phyloP scores from a whole-genome alignment of 2,888 invertebrate species.

The Neoascia interrupta region DNA sequence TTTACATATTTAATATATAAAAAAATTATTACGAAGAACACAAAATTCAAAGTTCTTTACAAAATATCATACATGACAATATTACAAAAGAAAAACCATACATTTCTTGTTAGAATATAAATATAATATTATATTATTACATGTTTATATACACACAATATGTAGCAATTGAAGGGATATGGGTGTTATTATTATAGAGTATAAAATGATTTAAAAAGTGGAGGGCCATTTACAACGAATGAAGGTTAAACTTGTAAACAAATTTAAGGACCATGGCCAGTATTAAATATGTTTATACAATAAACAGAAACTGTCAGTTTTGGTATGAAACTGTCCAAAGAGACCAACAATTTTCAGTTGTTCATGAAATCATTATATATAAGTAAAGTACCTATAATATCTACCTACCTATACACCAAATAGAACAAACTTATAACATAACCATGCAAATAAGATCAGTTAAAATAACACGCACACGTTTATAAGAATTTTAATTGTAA shows the following conservation, averaged over 20 bases:
- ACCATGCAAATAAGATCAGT: conserved; percentile 16
- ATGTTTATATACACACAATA: conserved; percentile 42
- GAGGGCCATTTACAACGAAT: conserved; percentile 65
- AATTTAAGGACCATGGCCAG: conserved; percentile 54
- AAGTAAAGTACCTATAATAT: background rate
- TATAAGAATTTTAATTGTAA: no score
- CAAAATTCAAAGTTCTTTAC: conserved; percentile 40
- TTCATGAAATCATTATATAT: conserved; percentile 2
- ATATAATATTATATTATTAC: no score
- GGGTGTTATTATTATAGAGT: conserved; percentile 45
- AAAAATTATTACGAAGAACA: conserved; percentile 7
- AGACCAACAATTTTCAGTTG: conserved; percentile 8
- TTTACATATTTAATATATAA: conserved; percentile 7
- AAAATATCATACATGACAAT: conserved; percentile 66
- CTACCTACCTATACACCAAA: no score
- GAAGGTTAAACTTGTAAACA: conserved; percentile 41
- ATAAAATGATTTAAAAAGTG: conserved; percentile 8
- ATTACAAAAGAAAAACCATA: conserved; percentile 34
- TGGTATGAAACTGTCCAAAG: background rate
- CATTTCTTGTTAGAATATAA: conserved; percentile 62
- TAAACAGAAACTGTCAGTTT: no score
- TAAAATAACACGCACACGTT: conserved; percentile 55
- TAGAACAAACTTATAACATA: no score
- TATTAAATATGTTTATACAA: conserved; percentile 22
- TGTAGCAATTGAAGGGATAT: conserved; percentile 47